Evolutionary conservation across 2,113 vertebrate species (phyloP), one percentile per base, ranked within the genome.

Genomic region (Ornithorhynchus anatinus): DNA sequence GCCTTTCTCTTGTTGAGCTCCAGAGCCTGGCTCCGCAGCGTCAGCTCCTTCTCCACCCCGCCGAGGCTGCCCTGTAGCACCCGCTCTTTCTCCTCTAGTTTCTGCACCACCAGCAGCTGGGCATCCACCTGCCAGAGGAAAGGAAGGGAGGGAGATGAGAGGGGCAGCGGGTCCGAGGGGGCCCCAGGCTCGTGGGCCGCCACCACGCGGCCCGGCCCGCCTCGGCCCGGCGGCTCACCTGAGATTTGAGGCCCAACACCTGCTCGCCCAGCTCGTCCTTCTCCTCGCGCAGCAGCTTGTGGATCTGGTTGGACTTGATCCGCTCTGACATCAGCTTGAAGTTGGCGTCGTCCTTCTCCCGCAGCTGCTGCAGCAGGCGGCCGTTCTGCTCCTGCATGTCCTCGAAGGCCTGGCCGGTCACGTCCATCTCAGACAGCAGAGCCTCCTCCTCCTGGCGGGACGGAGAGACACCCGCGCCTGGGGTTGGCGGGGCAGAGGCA

Each of bases 341-440:
- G 85, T 98, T 97, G 85, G 96, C 96, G 1, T 98, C 96, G 0
- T 98, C 96, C 82, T 98, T 98, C 75, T 98, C 96, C 2, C 96
- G 81, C 16, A 98, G 73, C 88, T 98, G 96, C 89, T 96, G 96
- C 73, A 97, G 84, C 47, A 98, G 92, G 3, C 96, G 91, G 79
- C 96, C 97, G 36, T 98, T 98, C 86, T 98, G 96, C 80, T 98
- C 96, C 86, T 98, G 96, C 96, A 98, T 98, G 89, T 98, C 96
- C 67, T 98, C 96, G 23, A 98, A 98, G 27, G 96, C 96, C 85
- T 98, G 96, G 20, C 96, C 96, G 0, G 96, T 98, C 39, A 98
- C 96, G 7, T 98, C 96, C 96, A 98, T 98, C 90, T 98, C 96
- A 1, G 96, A 97, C 53, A 97, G 90, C 79, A 98, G 82, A 15